Evolutionary conservation across 2,888 invertebrate species (phyloP).

Genomic region (Andrena praecox): DNA sequence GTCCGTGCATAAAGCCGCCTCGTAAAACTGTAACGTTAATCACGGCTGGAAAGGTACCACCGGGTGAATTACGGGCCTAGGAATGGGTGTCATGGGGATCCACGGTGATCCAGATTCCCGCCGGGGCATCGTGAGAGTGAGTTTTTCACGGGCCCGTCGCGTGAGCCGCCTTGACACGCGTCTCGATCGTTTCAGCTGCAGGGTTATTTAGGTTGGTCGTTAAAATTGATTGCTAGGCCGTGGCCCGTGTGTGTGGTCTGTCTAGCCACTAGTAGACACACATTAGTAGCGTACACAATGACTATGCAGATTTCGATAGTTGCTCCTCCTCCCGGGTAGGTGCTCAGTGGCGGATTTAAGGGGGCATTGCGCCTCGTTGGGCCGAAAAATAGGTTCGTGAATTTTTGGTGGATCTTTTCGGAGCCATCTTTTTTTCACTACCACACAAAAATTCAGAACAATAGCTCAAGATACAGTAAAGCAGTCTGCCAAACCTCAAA

Average conservation of each 20-base stretch:
- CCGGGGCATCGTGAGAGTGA: slow-evolving; percentile 1
- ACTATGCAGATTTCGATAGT: background rate
- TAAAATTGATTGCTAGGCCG: slow-evolving; percentile 66
- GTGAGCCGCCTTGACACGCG: slow-evolving; percentile 19
- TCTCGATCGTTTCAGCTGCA: slow-evolving; percentile 46
- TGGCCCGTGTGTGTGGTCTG: slow-evolving; percentile 46
- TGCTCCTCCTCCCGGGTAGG: background rate
- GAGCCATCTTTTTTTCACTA: too few species aligned
- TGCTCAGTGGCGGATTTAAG: background rate
- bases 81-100: slow-evolving; percentile 27
- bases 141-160: slow-evolving; percentile 17
- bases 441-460: too few species aligned
- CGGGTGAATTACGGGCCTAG: slow-evolving; percentile 42
- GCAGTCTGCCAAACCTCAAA: too few species aligned
- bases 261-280: background rate
- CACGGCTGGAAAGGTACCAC: slow-evolving; percentile 29
- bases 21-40: slow-evolving; percentile 64
- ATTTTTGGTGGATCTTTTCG: too few species aligned
- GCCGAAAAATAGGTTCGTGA: too few species aligned
- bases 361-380: too few species aligned
- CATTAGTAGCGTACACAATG: background rate
- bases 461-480: too few species aligned
- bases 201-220: slow-evolving; percentile 61
- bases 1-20: slow-evolving; percentile 32
- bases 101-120: slow-evolving; percentile 51